Conservation (phyloP, 2,113 vertebrate genomes). For the Bucco capensis region DNA sequence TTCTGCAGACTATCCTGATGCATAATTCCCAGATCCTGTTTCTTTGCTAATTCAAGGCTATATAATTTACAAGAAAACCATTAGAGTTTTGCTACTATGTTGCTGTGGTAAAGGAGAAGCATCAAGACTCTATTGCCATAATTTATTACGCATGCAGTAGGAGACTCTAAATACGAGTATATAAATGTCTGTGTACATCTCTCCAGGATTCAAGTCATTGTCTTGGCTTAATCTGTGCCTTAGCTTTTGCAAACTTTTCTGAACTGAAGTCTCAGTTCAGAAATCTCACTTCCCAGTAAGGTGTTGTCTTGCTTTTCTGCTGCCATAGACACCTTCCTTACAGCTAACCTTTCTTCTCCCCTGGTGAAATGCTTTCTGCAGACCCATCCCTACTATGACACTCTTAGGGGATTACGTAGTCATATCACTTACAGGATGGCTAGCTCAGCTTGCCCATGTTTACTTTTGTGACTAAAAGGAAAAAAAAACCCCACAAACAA, state of each 20-base stretch:
- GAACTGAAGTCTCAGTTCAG: not conserved
- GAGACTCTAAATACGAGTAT: not conserved
- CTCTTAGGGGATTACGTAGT: not conserved
- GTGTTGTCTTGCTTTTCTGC: not conserved
- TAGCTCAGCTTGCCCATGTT: not conserved
- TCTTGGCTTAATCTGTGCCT: not conserved
- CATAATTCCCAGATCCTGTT: not conserved
- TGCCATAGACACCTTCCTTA: not conserved
- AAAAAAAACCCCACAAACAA: not conserved
- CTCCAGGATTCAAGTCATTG: not conserved
- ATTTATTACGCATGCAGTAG: not conserved
- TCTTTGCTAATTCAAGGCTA: not conserved
- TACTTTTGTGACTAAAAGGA: not conserved
- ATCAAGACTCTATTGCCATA: not conserved
- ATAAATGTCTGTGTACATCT: rapidly evolving
- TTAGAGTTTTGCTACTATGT: not conserved
- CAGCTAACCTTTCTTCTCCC: not conserved
- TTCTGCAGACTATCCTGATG: not conserved
- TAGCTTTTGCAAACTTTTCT: not conserved
- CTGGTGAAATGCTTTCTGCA: not conserved
- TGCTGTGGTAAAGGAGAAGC: not conserved
- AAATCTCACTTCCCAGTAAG: not conserved
- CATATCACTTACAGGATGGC: not conserved
- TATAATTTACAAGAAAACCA: not conserved
- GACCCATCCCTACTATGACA: not conserved